These are phyloP conservation scores for Leptura quadrifasciata DNA, from an alignment of 2,888 invertebrate species.

Conservation along the genomic window DNA sequence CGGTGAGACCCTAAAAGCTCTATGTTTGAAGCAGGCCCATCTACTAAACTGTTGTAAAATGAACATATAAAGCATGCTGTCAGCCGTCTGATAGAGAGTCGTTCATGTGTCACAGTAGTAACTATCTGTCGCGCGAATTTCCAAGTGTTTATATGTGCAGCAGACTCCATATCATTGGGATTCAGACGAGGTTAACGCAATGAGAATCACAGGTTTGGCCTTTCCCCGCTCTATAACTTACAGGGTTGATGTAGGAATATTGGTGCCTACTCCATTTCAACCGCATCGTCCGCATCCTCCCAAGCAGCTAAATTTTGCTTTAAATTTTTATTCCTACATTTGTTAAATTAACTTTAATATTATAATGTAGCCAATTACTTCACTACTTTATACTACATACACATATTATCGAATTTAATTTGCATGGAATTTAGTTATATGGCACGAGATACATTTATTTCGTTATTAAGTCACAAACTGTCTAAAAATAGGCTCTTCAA, in stretches of 20 bases:
- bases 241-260: not conserved
- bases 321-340: not conserved
- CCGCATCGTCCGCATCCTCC: not conserved
- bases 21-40: slow-evolving; percentile 66
- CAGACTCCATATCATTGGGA: slow-evolving; percentile 19
- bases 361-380: too few relatives aligned
- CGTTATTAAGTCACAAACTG: too few relatives aligned
- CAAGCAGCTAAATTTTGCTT: not conserved
- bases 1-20: slow-evolving; percentile 69
- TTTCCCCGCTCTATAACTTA: slow-evolving; percentile 10
- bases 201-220: slow-evolving; percentile 25
- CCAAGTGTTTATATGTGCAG: slow-evolving; percentile 32
- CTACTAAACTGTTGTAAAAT: slow-evolving; percentile 74
- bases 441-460: too few relatives aligned
- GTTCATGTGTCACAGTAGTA: slow-evolving; percentile 66
- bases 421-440: too few relatives aligned
- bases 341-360: not conserved
- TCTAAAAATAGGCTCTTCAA: too few relatives aligned
- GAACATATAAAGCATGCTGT: slow-evolving; percentile 73
- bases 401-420: too few relatives aligned
- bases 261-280: not conserved
- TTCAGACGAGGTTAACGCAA: slow-evolving; percentile 11
- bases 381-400: too few relatives aligned
- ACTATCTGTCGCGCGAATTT: slow-evolving; percentile 60
- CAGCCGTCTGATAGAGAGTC: slow-evolving; percentile 70